phyloP scores from a whole-genome alignment of 2,113 vertebrate genomes.

The Eidolon helvum region DNA sequence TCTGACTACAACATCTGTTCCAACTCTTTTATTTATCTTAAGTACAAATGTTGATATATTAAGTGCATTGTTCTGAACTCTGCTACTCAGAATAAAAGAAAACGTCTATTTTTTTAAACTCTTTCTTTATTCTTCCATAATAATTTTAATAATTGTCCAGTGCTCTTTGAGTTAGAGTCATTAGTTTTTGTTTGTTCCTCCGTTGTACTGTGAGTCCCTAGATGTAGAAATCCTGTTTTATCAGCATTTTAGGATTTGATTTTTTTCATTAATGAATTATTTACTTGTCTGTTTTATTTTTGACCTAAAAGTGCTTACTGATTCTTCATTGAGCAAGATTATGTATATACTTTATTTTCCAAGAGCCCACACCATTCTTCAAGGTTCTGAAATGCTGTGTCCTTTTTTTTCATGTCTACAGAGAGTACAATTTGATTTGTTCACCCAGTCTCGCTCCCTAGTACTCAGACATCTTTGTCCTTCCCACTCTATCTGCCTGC shows the following conservation, averaged over 20 bases:
- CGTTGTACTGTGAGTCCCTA: neutral
- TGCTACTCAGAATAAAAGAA: neutral
- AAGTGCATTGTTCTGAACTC: neutral
- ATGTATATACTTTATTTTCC: neutral
- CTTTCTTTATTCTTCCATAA: neutral
- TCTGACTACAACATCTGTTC: neutral
- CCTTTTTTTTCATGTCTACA: neutral
- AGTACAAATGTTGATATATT: neutral
- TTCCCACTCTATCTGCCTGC: rapidly evolving
- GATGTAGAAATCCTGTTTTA: neutral
- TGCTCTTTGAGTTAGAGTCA: neutral
- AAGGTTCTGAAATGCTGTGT: neutral
- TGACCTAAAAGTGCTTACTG: neutral
- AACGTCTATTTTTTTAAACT: neutral
- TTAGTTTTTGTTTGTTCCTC: neutral
- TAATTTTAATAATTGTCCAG: neutral
- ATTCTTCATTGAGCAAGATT: neutral
- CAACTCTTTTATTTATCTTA: neutral
- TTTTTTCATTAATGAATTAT: neutral
- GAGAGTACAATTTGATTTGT: neutral
- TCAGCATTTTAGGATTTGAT: neutral
- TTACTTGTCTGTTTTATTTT: neutral
- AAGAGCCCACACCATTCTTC: neutral
- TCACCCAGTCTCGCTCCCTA: rapidly evolving
- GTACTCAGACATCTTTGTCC: rapidly evolving